These are phyloP conservation scores for Tinamus major DNA, from an alignment of 2,797 vertebrate genomes.

Conservation along the genomic window DNA sequence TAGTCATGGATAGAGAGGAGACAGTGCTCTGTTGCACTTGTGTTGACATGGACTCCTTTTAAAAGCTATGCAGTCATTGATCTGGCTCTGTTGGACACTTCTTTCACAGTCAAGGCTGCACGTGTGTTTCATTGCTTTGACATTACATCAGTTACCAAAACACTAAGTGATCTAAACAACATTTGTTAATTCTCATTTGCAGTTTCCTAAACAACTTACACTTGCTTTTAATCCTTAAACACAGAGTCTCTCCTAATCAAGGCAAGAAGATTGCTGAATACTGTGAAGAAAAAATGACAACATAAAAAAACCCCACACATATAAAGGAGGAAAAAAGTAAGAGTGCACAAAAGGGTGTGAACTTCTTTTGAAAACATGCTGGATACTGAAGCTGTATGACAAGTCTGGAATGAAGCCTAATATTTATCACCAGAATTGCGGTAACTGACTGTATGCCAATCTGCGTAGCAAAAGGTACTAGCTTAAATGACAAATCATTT, in stretches of 20 bases:
- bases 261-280: neutral
- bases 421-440: conserved; percentile 14
- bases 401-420: neutral
- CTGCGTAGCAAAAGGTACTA: neutral
- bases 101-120: conserved; percentile 38
- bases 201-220: conserved; percentile 6
- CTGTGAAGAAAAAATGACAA: neutral
- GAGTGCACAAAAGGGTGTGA: neutral
- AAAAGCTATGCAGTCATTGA: conserved; percentile 47
- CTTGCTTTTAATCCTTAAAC: neutral
- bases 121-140: conserved; percentile 41
- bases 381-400: neutral
- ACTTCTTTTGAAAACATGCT: neutral
- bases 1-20: conserved; percentile 46
- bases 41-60: conserved; percentile 70
- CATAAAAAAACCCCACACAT: neutral
- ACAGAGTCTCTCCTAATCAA: neutral
- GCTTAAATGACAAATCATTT: conserved; percentile 48
- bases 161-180: conserved; percentile 46
- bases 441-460: neutral
- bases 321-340: neutral
- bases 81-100: conserved; percentile 38
- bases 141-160: conserved; percentile 46
- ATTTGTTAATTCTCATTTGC: conserved; percentile 1
- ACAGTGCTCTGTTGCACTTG: conserved; percentile 62